Percentiles rank a stretch among this genome's conserved stretches.
These are phyloP conservation scores for Stenoptilia bipunctidactyla DNA, from an alignment of 2,888 invertebrate genomes.

Conservation along the genomic window DNA sequence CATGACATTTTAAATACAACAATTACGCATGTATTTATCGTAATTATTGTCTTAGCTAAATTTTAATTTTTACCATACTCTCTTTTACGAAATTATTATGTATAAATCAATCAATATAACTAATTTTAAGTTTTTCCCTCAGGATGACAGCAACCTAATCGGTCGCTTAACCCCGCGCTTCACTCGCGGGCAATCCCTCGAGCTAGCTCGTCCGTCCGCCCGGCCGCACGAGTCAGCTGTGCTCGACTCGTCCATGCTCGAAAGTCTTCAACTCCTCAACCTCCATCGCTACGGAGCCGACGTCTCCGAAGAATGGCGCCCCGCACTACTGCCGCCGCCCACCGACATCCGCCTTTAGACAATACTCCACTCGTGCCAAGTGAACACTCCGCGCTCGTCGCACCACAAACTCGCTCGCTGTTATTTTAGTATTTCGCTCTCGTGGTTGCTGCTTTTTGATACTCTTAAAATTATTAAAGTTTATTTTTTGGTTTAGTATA, in stretches of 20 bases:
- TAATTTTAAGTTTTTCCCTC: no score
- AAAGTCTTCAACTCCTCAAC: constrained; percentile 54
- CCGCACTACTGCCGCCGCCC: constrained; percentile 32
- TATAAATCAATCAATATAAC: no score
- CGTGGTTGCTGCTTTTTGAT: no score
- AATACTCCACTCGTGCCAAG: constrained; percentile 63
- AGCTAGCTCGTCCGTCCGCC: constrained; percentile 41
- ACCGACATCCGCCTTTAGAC: constrained; percentile 43
- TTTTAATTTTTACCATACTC: no score
- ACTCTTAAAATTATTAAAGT: no score
- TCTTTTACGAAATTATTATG: no score
- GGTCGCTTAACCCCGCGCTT: constrained; percentile 58
- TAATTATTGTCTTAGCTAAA: no score
- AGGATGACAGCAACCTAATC: constrained; percentile 34
- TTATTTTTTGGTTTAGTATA: no score
- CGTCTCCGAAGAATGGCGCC: constrained; percentile 4
- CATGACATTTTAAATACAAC: no score
- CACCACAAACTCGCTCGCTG: no score
- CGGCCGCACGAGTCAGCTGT: constrained; percentile 32
- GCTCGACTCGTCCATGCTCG: constrained; percentile 52
- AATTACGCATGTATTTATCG: no score
- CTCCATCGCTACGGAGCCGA: constrained; percentile 56
- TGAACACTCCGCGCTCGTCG: constrained; percentile 29
- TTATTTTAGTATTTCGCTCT: no score
- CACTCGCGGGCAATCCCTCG: constrained; percentile 41